Evolutionary conservation across 2,888 invertebrate species (phyloP).

Genomic region (Baccha elongata): DNA sequence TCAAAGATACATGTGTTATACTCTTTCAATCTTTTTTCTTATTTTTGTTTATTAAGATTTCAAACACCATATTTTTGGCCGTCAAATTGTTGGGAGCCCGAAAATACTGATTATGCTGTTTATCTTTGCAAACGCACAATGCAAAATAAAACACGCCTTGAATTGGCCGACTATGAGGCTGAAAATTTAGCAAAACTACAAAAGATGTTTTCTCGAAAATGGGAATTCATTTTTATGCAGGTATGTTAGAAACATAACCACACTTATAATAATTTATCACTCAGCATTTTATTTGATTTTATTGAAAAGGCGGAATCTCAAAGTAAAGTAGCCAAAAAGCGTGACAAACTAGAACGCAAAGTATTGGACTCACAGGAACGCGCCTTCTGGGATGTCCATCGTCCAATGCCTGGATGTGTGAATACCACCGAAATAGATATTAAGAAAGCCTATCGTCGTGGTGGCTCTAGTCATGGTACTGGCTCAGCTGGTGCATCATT

Average conservation of each 20-base stretch:
- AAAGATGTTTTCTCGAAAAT: slow-evolving; percentile 99
- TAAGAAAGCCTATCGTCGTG: slow-evolving; percentile 92
- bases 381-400: slow-evolving; percentile 99
- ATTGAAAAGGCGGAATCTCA: slow-evolving; percentile 84
- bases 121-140: slow-evolving; percentile 99
- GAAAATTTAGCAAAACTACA: slow-evolving; percentile 98
- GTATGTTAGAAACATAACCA: slow-evolving; percentile 80
- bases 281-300: background rate
- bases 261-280: background rate
- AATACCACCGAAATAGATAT: slow-evolving; percentile 99
- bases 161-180: slow-evolving; percentile 99
- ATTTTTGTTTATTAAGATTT: slow-evolving; percentile 84
- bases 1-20: too few species aligned
- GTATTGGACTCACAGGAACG: slow-evolving; percentile 99
- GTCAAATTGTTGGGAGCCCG: slow-evolving; percentile 99
- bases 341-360: slow-evolving; percentile 98
- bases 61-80: slow-evolving; percentile 99
- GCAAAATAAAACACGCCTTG: slow-evolving; percentile 99
- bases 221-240: slow-evolving; percentile 99
- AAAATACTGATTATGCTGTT: slow-evolving; percentile 99
- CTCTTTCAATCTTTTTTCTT: too few species aligned
- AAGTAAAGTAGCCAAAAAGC: slow-evolving; percentile 96
- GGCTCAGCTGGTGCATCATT: slow-evolving; percentile 82
- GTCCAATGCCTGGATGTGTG: slow-evolving; percentile 99
- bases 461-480: slow-evolving; percentile 82